Evolutionary conservation across 2,888 invertebrate genomes (phyloP).

Genomic region (Epistrophe grossulariae): DNA sequence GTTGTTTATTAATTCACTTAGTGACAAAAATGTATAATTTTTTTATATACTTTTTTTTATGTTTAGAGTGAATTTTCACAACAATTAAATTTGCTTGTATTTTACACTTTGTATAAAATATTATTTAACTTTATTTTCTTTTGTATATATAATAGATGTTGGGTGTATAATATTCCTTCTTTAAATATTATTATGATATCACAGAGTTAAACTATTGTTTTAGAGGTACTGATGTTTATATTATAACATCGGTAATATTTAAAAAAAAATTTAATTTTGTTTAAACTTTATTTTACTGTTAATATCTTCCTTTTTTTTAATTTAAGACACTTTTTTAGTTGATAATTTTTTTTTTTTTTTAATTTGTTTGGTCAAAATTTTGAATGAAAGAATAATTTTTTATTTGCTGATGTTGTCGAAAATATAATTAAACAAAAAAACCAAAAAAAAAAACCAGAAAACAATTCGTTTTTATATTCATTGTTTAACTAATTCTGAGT

Average conservation of each 20-base stretch:
- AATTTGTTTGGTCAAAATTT: conserved; percentile 25
- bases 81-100: conserved; percentile 59
- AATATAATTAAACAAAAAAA: not conserved
- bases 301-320: conserved; percentile 32
- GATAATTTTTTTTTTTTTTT: conserved; percentile 6
- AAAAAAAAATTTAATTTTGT: conserved; percentile 17
- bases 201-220: conserved; percentile 73
- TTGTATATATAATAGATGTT: conserved; percentile 53
- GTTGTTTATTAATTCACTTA: conserved; percentile 51
- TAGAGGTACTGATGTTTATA: conserved; percentile 73
- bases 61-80: conserved; percentile 77
- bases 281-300: conserved; percentile 14
- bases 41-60: conserved; percentile 53
- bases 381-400: conserved; percentile 11
- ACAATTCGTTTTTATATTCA: conserved; percentile 19
- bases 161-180: conserved; percentile 53
- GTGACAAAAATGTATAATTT: conserved; percentile 43
- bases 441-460: not conserved
- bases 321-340: conserved; percentile 66
- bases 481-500: conserved; percentile 43
- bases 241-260: conserved; percentile 52
- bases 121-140: conserved; percentile 25
- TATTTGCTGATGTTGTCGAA: conserved; percentile 2
- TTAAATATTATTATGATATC: conserved; percentile 53
- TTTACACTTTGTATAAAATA: conserved; percentile 72